These are phyloP conservation scores for Nomada fabriciana DNA, from an alignment of 2,888 invertebrate genomes.

Conservation along the genomic window DNA sequence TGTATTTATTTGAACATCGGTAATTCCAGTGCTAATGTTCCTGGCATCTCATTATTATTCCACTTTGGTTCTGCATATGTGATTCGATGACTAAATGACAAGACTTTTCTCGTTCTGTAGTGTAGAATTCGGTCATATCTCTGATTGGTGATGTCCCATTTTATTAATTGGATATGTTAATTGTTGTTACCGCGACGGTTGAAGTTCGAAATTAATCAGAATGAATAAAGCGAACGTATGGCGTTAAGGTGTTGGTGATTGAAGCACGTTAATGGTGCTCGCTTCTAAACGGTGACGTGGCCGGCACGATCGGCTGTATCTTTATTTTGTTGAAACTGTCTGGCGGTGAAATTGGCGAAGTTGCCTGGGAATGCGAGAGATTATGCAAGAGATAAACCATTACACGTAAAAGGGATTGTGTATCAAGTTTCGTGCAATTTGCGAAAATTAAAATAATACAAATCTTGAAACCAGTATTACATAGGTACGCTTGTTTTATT, in stretches of 20 bases:
- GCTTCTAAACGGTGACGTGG: conserved; percentile 13
- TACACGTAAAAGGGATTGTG: neutral
- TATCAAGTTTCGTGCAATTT: too few relatives aligned
- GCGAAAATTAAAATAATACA: too few relatives aligned
- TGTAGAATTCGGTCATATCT: neutral
- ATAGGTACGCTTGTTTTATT: too few relatives aligned
- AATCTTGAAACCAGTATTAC: too few relatives aligned
- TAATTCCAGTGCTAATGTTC: too few relatives aligned
- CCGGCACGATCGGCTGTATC: too few relatives aligned
- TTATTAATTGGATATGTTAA: conserved; percentile 2
- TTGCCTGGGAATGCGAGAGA: neutral
- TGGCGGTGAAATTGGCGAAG: neutral
- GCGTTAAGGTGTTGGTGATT: neutral
- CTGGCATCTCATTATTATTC: neutral
- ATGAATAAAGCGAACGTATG: neutral
- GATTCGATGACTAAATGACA: neutral
- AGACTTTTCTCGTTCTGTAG: too few relatives aligned
- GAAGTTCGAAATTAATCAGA: neutral
- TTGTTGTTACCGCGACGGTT: neutral
- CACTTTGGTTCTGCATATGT: neutral
- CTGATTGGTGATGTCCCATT: neutral
- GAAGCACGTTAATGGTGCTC: neutral
- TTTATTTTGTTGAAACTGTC: neutral
- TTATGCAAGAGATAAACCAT: neutral
- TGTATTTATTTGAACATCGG: too few relatives aligned